Evolutionary conservation across 2,888 invertebrate species (phyloP).

Genomic region (Spilosoma lubricipeda): DNA sequence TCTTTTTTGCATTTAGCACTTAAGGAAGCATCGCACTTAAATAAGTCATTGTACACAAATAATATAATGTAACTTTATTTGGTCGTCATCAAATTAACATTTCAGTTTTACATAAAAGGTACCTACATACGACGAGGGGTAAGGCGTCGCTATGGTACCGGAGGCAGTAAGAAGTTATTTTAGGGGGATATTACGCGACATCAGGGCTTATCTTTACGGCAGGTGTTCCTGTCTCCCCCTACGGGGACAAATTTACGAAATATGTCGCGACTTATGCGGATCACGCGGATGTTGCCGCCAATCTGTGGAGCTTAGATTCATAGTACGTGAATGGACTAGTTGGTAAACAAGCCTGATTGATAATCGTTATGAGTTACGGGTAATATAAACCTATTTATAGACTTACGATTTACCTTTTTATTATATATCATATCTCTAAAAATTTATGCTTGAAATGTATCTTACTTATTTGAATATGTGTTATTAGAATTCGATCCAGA

Average conservation of each 20-base stretch:
- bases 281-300: conserved; percentile 64
- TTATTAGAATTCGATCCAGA: too few species aligned
- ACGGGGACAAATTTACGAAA: conserved; percentile 81
- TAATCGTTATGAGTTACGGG: not conserved
- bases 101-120: conserved; percentile 58
- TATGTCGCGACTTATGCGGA: conserved; percentile 83
- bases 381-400: too few species aligned
- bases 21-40: not conserved
- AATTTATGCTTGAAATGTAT: too few species aligned
- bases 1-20: not conserved
- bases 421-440: too few species aligned
- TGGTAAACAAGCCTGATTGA: conserved; percentile 14
- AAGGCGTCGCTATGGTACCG: conserved; percentile 80
- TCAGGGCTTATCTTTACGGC: conserved; percentile 86
- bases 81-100: conserved; percentile 42
- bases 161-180: conserved; percentile 86
- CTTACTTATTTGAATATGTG: too few species aligned
- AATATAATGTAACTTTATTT: conserved; percentile 7
- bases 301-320: conserved; percentile 49
- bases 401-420: too few species aligned
- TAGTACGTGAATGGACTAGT: conserved; percentile 37
- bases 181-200: conserved; percentile 84
- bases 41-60: not conserved
- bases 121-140: conserved; percentile 62
- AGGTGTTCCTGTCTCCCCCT: conserved; percentile 79